A percentile compares a stretch with the other conserved stretches of the same genome.
phyloP scores from a whole-genome alignment of 2,113 vertebrate genomes.

The Odobenus rosmarus region DNA sequence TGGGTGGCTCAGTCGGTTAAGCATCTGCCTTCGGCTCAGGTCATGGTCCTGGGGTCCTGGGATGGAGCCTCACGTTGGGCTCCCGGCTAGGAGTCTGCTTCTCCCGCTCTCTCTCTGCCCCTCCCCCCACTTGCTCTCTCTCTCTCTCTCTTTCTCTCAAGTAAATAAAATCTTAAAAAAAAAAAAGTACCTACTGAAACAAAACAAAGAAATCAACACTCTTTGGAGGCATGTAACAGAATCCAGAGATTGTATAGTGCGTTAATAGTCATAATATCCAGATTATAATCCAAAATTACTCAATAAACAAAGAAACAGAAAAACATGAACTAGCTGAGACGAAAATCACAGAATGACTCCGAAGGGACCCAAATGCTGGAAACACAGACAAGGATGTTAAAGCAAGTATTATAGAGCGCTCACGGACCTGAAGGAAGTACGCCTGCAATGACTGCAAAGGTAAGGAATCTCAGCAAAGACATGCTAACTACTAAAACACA shows the following conservation, averaged over 20 bases:
- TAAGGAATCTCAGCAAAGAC: background rate
- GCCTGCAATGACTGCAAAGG: background rate
- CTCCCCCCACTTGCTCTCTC: background rate
- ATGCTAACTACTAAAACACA: background rate
- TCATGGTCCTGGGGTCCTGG: background rate
- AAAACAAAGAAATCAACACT: background rate
- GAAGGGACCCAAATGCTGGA: background rate
- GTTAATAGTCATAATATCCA: background rate
- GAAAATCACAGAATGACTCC: background rate
- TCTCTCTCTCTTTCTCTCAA: background rate
- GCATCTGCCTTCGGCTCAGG: background rate
- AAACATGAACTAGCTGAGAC: background rate
- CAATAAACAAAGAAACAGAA: background rate
- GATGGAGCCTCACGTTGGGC: background rate
- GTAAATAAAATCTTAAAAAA: background rate
- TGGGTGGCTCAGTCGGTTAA: background rate
- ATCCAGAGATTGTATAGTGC: background rate
- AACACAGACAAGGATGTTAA: constrained; percentile 3
- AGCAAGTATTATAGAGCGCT: background rate
- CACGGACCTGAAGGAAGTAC: background rate
- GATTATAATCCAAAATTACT: background rate
- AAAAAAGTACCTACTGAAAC: background rate
- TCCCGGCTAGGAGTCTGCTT: background rate
- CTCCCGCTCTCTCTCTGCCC: background rate
- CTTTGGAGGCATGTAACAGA: background rate